Evolutionary conservation across 92 coral and sea anemone species (phyloP), one percentile per base, ranked within the genome.

Genomic region (Bergia puertoricense): DNA sequence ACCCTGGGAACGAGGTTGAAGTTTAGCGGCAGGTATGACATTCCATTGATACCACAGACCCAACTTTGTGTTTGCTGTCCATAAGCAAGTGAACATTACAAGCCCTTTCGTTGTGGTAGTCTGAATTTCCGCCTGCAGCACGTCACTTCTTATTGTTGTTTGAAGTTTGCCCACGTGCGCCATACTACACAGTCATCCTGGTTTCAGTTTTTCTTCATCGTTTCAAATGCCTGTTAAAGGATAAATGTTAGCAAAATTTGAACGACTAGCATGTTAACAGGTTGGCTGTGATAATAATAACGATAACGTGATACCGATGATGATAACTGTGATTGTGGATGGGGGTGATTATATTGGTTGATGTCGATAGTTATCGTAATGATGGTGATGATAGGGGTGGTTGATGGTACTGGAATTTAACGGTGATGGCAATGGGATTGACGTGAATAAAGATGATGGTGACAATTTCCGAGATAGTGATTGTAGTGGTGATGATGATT

Each of bases 221-320:
- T 81, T 67, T 81, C 85, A 40, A 81, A 81, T 43, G 75, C 85
- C 85, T 81, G 85, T 81, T 43, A 50, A 62, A 65, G 40, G 18
- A 62, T 1, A 5, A 74, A 74, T 72, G 76, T 72, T 72, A 72
- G 15, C 42, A 69, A n/a, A 69, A n/a, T 8, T 54, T 11, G 15
- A 41, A 44, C 7, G 38, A 11, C 22, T 62, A 23, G 6, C 7
- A 20, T 62, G 30, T 2, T 62, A 62, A 62, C 2, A 62, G n/a
- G 59, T 2, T 54, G 59, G 16, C 59, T 11, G 69, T 16, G 23
- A 20, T 20, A 6, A 14, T 20, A 62, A 20, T 62, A 20, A 18
- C 20, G 69, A 62, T 16, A 5, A 22, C 1, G 11, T 48, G 54
- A 48, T 56, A 56, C 14, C 2, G 65, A 56, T 10, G 65, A 56